These are phyloP conservation scores for Syngnathoides biaculeatus DNA, from an alignment of 2,113 vertebrate genomes.

Conservation along the genomic window DNA sequence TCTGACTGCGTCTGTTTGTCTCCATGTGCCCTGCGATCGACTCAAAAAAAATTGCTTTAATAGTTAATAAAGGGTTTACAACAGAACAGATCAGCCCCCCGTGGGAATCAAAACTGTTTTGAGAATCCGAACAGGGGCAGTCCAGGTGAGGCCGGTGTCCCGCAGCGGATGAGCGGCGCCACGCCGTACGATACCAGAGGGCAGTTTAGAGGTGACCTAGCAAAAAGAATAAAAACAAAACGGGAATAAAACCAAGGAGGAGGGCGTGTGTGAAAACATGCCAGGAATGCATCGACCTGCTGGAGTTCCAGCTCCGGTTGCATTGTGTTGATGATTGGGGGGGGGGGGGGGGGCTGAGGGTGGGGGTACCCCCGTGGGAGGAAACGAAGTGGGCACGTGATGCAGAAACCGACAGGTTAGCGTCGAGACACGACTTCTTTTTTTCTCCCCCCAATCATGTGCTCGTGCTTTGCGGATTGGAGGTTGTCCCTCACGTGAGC, in stretches of 20 bases:
- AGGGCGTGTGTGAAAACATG: slow-evolving; percentile 9
- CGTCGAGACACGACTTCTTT: not conserved
- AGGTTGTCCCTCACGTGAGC: slow-evolving; percentile 16
- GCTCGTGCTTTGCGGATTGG: slow-evolving; percentile 42
- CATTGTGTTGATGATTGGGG: not conserved
- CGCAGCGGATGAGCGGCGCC: not conserved
- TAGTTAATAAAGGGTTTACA: not conserved
- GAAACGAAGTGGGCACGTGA: slow-evolving; percentile 44
- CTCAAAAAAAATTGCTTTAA: too few species aligned
- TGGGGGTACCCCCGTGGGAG: not conserved
- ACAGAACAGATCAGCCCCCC: not conserved
- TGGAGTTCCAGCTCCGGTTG: slow-evolving; percentile 1
- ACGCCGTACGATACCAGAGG: not conserved
- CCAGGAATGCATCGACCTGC: slow-evolving; percentile 25
- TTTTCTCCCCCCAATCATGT: slow-evolving; percentile 42
- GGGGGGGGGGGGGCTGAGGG: not conserved
- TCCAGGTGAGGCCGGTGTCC: not conserved
- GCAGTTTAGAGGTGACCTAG: not conserved
- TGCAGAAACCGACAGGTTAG: slow-evolving; percentile 12
- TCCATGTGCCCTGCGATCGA: too few species aligned
- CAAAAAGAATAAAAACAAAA: slow-evolving; percentile 6
- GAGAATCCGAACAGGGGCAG: not conserved
- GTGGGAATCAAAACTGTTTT: not conserved
- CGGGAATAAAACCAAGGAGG: not conserved
- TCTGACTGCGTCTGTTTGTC: too few species aligned